These are phyloP conservation scores for Coelinius sp. DNA, from an alignment of 2,888 invertebrate species.

Conservation along the genomic window DNA sequence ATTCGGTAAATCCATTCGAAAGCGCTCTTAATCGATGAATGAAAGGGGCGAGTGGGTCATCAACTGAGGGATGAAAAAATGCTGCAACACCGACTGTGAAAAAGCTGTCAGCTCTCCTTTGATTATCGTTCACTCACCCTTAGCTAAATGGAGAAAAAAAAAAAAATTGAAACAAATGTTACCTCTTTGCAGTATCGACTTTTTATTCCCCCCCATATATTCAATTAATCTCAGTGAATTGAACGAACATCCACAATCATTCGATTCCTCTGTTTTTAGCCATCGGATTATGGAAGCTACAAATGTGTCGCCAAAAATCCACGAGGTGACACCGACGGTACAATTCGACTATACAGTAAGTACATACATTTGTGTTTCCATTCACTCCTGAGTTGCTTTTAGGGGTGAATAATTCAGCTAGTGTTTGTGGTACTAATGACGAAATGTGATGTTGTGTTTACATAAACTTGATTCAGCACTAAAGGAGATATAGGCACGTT, in stretches of 20 bases:
- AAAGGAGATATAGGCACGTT: neutral
- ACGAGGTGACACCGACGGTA: conserved; percentile 90
- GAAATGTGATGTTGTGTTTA: neutral
- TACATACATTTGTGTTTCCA: conserved; percentile 55
- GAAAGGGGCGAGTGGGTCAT: neutral
- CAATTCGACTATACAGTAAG: conserved; percentile 91
- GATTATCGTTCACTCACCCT: neutral
- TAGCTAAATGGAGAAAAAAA: neutral
- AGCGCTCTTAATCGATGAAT: neutral
- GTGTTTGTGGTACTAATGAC: neutral
- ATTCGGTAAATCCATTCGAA: neutral
- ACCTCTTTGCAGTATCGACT: neutral
- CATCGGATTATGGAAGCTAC: conserved; percentile 88
- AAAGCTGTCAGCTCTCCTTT: neutral
- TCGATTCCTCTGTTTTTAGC: conserved; percentile 67
- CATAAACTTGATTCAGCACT: neutral
- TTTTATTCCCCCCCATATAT: neutral
- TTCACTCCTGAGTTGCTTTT: neutral
- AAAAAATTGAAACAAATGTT: neutral
- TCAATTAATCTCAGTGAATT: conserved; percentile 11
- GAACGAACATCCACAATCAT: conserved; percentile 9
- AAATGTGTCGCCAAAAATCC: conserved; percentile 93
- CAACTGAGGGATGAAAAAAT: neutral
- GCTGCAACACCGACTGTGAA: neutral
- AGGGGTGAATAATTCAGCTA: neutral